Base-by-base conservation (phyloP, 2,888 invertebrate species). In the Coelinius sp. region DNA sequence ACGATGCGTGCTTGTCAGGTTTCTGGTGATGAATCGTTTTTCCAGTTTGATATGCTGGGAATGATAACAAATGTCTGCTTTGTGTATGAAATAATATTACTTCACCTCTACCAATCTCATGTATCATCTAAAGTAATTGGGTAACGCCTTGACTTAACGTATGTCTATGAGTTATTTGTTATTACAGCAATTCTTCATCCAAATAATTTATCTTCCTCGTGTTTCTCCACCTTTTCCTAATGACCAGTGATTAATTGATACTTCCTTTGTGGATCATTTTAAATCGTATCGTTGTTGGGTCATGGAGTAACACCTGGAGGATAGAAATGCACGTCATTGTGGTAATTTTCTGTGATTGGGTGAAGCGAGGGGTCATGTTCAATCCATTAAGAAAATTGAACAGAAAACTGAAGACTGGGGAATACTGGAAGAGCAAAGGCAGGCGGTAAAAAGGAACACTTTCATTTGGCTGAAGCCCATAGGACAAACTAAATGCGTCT, bases 381-480 rank as follows among this genome's bases (percentile, higher is more conserved):
- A 71, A 82, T 84, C 82, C 83, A 84, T 83, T 82, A 84, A 76
- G 78, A 78, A 82, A 83, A 83, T 83, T 82, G 82, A 81, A 49
- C 25, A 46, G 35, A 44, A 56, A 14, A 12, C 7, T 7, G 31
- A n/a, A 27, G 31, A 56, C 12, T 10, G n/a, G 63, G 35, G 38
- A 59, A 59, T n/a, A n/a, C 20, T 59, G 38, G 3, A 22, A 25
- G 27, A 12, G 46, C 12, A 24, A 49, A n/a, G n/a, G 25, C 31
- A 35, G 20, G 17, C 38, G 17, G 44, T 22, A 52, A 52, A 38
- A n/a, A 52, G 17, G 46, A 49, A 62, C 46, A 69, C 35, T 69
- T 63, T 62, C 49, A 49, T 63, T 52, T 64, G 44, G 44, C 65
- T 53, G 46, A 56, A 53, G 25, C 20, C 35, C 10, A 14, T 49